These are phyloP conservation scores for Colius striatus DNA, from an alignment of 2,113 vertebrate species.

Conservation along the genomic window DNA sequence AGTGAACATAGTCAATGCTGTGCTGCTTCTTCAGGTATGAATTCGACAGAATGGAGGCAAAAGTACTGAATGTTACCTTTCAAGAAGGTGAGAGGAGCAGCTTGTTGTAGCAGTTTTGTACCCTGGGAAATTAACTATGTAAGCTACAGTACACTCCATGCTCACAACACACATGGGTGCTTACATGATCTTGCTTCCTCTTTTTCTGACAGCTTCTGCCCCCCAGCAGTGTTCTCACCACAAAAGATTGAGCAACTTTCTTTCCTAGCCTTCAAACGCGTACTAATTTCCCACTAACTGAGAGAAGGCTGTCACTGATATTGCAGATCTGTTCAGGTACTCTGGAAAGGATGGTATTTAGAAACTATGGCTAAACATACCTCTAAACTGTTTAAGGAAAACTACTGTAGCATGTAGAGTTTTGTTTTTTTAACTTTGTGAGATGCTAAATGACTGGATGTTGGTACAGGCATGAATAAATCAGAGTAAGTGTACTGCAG, in stretches of 20 bases:
- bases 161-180: neutral
- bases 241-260: neutral
- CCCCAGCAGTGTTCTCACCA: neutral
- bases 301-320: neutral
- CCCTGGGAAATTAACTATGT: neutral
- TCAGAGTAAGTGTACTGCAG: neutral
- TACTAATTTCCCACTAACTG: neutral
- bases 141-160: neutral
- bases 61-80: neutral
- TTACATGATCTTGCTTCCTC: neutral
- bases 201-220: neutral
- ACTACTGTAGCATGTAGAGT: neutral
- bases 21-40: neutral
- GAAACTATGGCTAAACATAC: neutral
- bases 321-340: neutral
- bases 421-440: slow-evolving; percentile 15
- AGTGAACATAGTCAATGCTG: neutral
- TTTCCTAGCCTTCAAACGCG: neutral
- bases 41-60: neutral
- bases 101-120: neutral
- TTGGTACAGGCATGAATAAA: neutral
- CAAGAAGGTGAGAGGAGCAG: neutral
- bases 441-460: neutral
- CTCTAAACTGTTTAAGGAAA: neutral
- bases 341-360: neutral